Conservation (phyloP, 2,888 invertebrate species). For the Thymelicus sylvestris region DNA sequence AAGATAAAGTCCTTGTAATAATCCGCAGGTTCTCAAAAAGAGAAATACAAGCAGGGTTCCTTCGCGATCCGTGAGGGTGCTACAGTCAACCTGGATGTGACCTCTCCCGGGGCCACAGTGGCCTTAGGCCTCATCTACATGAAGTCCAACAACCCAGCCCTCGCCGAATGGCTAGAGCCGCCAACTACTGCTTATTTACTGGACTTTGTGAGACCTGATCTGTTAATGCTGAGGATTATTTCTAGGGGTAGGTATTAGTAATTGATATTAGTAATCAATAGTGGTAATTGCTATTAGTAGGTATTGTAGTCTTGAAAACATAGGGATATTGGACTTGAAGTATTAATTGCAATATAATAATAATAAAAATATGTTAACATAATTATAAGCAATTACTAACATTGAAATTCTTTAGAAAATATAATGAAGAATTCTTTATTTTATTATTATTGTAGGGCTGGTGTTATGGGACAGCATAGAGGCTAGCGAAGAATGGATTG, state of each 20-base stretch:
- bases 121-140: slow-evolving; percentile 97
- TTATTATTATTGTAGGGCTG: slow-evolving; percentile 78
- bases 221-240: slow-evolving; percentile 92
- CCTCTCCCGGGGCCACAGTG: slow-evolving; percentile 97
- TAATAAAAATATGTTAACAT: too few relatives aligned
- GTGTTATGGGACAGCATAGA: slow-evolving; percentile 95
- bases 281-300: too few relatives aligned
- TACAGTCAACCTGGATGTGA: slow-evolving; percentile 96
- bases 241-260: slow-evolving; percentile 87
- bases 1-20: too few relatives aligned
- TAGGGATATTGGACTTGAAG: too few relatives aligned
- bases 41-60: slow-evolving; percentile 94
- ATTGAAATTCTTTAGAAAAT: too few relatives aligned
- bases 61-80: slow-evolving; percentile 96
- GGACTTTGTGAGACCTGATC: slow-evolving; percentile 95
- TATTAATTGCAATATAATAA: too few relatives aligned
- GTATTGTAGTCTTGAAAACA: too few relatives aligned
- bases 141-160: slow-evolving; percentile 91
- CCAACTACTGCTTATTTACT: slow-evolving; percentile 95
- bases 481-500: slow-evolving; percentile 93
- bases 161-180: slow-evolving; percentile 95
- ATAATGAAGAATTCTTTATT: too few relatives aligned
- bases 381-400: too few relatives aligned
- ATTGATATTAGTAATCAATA: too few relatives aligned
- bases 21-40: slow-evolving; percentile 89